Evolutionary conservation across 2,888 invertebrate genomes (phyloP).

Genomic region (Cenopis cana): DNA sequence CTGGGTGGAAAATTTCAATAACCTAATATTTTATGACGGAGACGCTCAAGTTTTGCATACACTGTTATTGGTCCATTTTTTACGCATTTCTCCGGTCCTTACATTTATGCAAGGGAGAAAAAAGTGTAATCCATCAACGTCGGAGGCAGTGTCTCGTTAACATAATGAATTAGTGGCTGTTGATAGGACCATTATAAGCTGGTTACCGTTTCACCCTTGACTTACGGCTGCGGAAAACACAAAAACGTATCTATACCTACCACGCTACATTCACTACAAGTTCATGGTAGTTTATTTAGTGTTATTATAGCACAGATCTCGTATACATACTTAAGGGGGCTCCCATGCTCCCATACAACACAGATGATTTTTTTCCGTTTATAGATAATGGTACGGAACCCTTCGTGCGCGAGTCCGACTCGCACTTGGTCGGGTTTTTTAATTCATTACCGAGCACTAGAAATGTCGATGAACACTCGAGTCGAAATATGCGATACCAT

Average conservation of each 20-base stretch:
- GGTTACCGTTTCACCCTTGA: conserved; percentile 46
- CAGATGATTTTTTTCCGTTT: no score
- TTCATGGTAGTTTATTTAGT: neutral
- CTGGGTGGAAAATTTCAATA: conserved; percentile 71
- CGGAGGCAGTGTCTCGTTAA: conserved; percentile 77
- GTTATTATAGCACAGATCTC: no score
- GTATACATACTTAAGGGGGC: no score
- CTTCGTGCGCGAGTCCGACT: no score
- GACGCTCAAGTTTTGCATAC: conserved; percentile 61
- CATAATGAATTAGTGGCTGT: conserved; percentile 79
- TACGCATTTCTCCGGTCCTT: conserved; percentile 57
- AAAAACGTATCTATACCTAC: conserved; percentile 6
- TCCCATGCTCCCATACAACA: no score
- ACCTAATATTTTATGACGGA: conserved; percentile 63
- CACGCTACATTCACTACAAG: neutral
- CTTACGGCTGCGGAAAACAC: conserved; percentile 37
- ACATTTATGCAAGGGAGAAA: conserved; percentile 56
- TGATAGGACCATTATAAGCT: conserved; percentile 50
- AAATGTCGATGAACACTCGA: no score
- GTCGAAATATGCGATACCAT: no score
- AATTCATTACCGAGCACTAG: no score
- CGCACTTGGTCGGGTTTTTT: no score
- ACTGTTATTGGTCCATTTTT: conserved; percentile 64
- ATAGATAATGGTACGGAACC: no score
- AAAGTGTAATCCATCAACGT: conserved; percentile 78